Conservation (phyloP, 2,797 vertebrate species). For the Acipenser oxyrinchus region DNA sequence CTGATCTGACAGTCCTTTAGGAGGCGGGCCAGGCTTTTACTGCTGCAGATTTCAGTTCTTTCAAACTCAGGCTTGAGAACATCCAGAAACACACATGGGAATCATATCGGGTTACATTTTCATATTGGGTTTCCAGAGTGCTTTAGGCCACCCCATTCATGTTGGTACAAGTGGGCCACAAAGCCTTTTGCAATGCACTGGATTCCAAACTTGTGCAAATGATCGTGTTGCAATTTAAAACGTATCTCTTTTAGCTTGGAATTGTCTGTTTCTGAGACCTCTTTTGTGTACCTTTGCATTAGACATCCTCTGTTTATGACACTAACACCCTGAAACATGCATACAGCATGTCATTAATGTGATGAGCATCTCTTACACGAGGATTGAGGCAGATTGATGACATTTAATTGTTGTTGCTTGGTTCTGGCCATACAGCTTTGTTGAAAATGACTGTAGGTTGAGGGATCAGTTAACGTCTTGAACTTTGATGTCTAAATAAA, state of each 20-base stretch:
- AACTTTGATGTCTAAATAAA: no score
- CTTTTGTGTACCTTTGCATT: neutral
- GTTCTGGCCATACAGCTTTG: no score
- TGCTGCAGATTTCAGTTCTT: constrained; percentile 20
- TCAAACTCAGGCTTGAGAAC: neutral
- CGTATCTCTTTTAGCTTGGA: neutral
- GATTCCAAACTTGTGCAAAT: constrained; percentile 1
- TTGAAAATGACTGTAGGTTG: no score
- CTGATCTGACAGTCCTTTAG: constrained; percentile 25
- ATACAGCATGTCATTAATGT: no score
- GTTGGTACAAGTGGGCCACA: constrained; percentile 16
- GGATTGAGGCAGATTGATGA: neutral
- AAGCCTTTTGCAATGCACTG: constrained; percentile 3
- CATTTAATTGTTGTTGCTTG: no score
- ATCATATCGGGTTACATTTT: constrained; percentile 38
- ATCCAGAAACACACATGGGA: constrained; percentile 27
- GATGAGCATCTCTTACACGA: neutral
- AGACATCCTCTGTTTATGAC: neutral
- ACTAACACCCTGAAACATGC: no score
- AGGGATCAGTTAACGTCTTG: no score
- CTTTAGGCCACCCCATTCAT: constrained; percentile 16
- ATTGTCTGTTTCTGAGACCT: neutral
- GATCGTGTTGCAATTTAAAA: neutral
- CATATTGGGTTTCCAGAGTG: constrained; percentile 1
- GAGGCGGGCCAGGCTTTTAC: constrained; percentile 23